Base-by-base conservation (phyloP, 2,888 invertebrate genomes). In the Acleris sparsana region DNA sequence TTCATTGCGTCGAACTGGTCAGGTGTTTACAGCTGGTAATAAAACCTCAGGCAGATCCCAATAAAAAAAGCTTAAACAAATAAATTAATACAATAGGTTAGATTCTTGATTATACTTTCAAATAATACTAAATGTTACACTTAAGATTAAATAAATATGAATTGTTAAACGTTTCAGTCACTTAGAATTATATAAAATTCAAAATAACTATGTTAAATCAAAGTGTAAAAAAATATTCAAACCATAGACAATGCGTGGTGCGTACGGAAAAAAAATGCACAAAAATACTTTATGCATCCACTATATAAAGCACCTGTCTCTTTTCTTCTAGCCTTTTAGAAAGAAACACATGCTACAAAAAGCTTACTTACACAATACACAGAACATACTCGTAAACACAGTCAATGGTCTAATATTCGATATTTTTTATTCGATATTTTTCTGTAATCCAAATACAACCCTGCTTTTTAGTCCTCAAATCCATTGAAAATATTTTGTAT, bases 221-320 rank as follows among this genome's bases (percentile, higher is more conserved):
- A 62, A 16, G 11, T 6, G 56, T 63, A 63, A 44, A 63, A 51
- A 39, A 51, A 3, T 13, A 39, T 33, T 62, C 13, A 6, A 13
- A 49, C 46, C 46, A 17, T 59, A 72, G 88, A 87, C 87, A 88
- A 88, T 83, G 83, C 87, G 82, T 73, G 78, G 82, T 77, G 79
- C 0, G 2, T 68, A 46, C n/a, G 59, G 72, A 75, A 72, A 79
- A 81, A 76, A 80, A 69, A 78, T 78, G 82, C 80, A 82, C 80
- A 74, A 52, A 67, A 57, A 46, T n/a, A 68, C 57, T 49, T 68
- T 51, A 55, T 52, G 16, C 13, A 33, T 3, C 33, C 18, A 2
- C 33, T 2, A 60, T 62, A 70, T 48, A 60, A 71, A 74, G 72
- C 46, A 46, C 17, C 46, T 16, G 5, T 46, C 46, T 46, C 46